A percentile compares a stretch with the other conserved stretches of the same genome.
These are phyloP conservation scores for Myotis brandtii DNA, from an alignment of 2,113 vertebrate species.

Conservation along the genomic window DNA sequence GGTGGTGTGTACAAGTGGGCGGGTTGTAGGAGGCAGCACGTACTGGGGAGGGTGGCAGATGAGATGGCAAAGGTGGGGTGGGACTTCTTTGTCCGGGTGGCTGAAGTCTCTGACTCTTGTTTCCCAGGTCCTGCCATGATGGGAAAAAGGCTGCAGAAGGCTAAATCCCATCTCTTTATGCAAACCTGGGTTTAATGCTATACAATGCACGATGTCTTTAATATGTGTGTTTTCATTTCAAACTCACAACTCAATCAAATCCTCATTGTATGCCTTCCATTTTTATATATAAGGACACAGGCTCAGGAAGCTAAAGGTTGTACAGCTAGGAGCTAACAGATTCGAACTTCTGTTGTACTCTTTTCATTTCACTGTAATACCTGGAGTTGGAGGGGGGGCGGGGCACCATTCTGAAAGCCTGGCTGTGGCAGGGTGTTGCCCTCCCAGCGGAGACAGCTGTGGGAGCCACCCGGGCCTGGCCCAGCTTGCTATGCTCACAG, in stretches of 20 bases:
- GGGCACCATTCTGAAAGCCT: background rate
- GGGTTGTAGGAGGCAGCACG: background rate
- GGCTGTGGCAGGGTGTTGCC: background rate
- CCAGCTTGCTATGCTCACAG: background rate
- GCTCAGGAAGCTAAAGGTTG: background rate
- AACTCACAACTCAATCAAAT: background rate
- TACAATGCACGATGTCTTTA: background rate
- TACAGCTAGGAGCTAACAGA: background rate
- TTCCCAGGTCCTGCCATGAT: background rate
- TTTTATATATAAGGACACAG: background rate
- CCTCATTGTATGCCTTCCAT: background rate
- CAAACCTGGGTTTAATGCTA: background rate
- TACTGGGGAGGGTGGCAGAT: background rate
- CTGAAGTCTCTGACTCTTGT: background rate
- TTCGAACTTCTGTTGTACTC: background rate
- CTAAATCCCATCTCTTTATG: background rate
- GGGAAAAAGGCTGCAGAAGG: background rate
- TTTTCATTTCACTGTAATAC: background rate
- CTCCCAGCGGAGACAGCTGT: background rate
- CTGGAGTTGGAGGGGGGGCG: background rate
- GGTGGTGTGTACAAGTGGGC: rapidly evolving
- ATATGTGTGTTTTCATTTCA: background rate
- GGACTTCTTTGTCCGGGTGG: background rate
- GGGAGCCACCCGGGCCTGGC: background rate
- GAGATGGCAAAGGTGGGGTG: background rate